Base-by-base conservation (phyloP, 2,113 vertebrate genomes). In the Thinocorus orbignyianus region DNA sequence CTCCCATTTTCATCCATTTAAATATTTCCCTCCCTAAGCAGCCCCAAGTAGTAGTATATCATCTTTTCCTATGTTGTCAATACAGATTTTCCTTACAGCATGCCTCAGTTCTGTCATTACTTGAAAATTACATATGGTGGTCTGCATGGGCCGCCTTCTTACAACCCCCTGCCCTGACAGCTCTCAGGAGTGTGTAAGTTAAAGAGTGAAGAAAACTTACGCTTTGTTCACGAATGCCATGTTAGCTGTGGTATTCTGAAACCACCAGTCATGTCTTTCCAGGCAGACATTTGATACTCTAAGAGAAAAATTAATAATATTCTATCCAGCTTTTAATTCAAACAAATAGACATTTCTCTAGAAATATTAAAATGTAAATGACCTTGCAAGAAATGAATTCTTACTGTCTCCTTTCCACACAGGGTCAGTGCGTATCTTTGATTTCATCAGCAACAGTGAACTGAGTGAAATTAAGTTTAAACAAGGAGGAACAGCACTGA, bases 351-450 rank as follows among this genome's bases (percentile, higher is more conserved):
- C 30, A 7, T 46, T 79, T 76, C 41, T 84, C n/a, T 24, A 30
- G 46, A 44, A 70, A 48, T 68, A 30, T 71, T 83, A 76, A 65
- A 24, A 49, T 49, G 22, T 61, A 57, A 79, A 49, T 51, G 33
- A 52, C 1, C 1, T 24, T 74, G 13, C 55, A 91, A 46, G 35
- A 69, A 72, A 58, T 70, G 17, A 69, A 52, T 85, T 49, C 58
- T 70, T 81, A 10, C 31, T 88, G 46, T 90, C 55, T 87, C n/a
- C 25, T 96, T 90, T 90, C 51, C 51, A 51, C 86, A 10, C 96
- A 99, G 99, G 98, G n/a, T 98, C 98, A 28, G 95, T 99, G 57
- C 98, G 97, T 92, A 95, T 99, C 89, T 99, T 98, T 98, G 99
- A 99, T 96, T 99, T 99, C 93, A 83, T 98, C 88, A 96, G 98